Evolutionary conservation across 1,140 invertebrate genomes (phyloP).

Genomic region (Trichonephila inaurata): DNA sequence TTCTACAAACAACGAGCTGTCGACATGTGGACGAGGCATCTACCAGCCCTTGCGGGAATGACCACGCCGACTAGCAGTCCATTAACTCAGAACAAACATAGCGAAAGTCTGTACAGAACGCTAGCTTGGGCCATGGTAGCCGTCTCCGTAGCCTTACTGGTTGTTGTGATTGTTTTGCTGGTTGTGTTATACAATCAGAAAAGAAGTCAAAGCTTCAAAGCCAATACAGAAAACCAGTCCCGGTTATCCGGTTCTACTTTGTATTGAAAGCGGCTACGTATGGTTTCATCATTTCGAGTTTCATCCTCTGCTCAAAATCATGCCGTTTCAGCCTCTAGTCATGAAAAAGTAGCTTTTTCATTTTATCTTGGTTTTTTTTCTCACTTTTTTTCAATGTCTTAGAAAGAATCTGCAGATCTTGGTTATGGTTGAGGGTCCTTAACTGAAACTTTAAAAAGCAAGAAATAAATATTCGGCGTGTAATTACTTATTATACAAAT

Average conservation of each 20-base stretch:
- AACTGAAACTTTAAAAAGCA: too few relatives aligned
- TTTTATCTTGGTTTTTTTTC: too few relatives aligned
- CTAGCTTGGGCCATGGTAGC: slow-evolving; percentile 79
- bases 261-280: slow-evolving; percentile 78
- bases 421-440: too few relatives aligned
- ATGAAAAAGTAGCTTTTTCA: too few relatives aligned
- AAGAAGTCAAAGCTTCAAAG: slow-evolving; percentile 78
- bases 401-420: too few relatives aligned
- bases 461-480: too few relatives aligned
- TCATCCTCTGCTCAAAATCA: too few relatives aligned
- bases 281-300: background rate
- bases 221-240: slow-evolving; percentile 71
- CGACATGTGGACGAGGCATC: slow-evolving; percentile 77
- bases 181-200: slow-evolving; percentile 78
- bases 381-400: too few relatives aligned
- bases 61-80: slow-evolving; percentile 55
- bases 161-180: slow-evolving; percentile 78
- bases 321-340: too few relatives aligned
- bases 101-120: slow-evolving; percentile 76
- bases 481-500: too few relatives aligned
- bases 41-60: slow-evolving; percentile 71
- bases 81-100: slow-evolving; percentile 53
- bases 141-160: slow-evolving; percentile 76
- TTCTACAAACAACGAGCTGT: slow-evolving; percentile 67
- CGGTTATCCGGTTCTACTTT: slow-evolving; percentile 77